Base-by-base conservation (phyloP, 2,113 vertebrate genomes). In the Andinoacara biseriatus region DNA sequence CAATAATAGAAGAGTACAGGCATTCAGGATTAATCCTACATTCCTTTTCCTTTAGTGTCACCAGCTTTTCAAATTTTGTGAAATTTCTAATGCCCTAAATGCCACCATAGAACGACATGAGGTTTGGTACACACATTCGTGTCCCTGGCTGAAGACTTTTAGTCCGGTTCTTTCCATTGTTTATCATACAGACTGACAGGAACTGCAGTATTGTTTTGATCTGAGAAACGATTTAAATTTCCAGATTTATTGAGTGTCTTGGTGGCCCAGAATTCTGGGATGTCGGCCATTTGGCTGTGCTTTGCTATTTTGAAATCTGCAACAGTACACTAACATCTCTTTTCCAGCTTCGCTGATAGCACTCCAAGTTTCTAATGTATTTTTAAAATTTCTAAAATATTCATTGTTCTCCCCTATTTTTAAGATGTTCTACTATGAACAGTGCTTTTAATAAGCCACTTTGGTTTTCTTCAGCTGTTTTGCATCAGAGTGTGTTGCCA, bases 91-190 rank as follows among this genome's bases (percentile, higher is more conserved):
- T n/a, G n/a, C n/a, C n/a, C n/a, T n/a, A n/a, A n/a, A n/a, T n/a
- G 26, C 8, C n/a, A 26, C 62, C 17, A 0, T 0, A 15, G 43
- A 49, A 24, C 52, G 65, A 69, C 15, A 31, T 0, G 24, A 17
- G 29, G 24, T 69, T 52, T 5, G 43, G 3, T 52, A 2, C 43
- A 49, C 7, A 43, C 17, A 31, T 52, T 52, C 65, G 52, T 1
- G 17, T 29, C 9, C 24, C 43, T 0, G 46, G 26, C 26, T 54
- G 26, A 9, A 72, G 18, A 7, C 26, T 31, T 72, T 5, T 31
- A 31, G 26, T 52, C 46, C 20, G 0, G 0, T n/a, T 75, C 15
- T 2, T 60, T 60, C 31, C 0, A 8, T 46, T 76, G 49, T 67
- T 67, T 35, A 0, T 29, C 40, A 11, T 24, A 8, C 5, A 22